phyloP scores from a whole-genome alignment of 2,797 vertebrate species.

The Myotis daubentonii region DNA sequence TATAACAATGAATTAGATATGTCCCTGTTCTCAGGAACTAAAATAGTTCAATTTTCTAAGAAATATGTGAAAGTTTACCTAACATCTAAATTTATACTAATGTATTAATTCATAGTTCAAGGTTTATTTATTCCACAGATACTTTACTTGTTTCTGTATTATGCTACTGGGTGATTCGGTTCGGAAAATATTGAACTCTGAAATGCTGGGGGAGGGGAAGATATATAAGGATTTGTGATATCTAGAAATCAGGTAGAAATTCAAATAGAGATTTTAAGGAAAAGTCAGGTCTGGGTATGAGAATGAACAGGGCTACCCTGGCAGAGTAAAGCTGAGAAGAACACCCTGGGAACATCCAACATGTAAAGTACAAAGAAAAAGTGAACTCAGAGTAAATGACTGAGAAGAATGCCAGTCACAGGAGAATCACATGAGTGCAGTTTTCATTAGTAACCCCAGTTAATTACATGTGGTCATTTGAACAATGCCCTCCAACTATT shows the following conservation, averaged over 20 bases:
- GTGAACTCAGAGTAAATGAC: background rate
- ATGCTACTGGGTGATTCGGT: background rate
- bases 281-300: background rate
- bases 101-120: background rate
- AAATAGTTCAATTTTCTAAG: background rate
- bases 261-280: constrained; percentile 25
- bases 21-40: background rate
- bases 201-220: background rate
- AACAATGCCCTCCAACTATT: background rate
- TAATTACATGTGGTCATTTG: background rate
- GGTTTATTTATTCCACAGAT: background rate
- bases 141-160: background rate
- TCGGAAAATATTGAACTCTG: background rate
- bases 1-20: background rate
- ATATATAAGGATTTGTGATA: background rate
- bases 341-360: background rate
- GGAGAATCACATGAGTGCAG: background rate
- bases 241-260: constrained; percentile 3
- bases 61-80: background rate
- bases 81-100: background rate
- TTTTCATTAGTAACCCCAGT: background rate
- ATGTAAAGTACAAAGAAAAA: background rate
- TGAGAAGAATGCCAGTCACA: background rate
- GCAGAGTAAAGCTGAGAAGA: background rate
- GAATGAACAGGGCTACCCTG: background rate